Base-by-base conservation (phyloP, 2,113 vertebrate species). In the Megalops atlanticus region DNA sequence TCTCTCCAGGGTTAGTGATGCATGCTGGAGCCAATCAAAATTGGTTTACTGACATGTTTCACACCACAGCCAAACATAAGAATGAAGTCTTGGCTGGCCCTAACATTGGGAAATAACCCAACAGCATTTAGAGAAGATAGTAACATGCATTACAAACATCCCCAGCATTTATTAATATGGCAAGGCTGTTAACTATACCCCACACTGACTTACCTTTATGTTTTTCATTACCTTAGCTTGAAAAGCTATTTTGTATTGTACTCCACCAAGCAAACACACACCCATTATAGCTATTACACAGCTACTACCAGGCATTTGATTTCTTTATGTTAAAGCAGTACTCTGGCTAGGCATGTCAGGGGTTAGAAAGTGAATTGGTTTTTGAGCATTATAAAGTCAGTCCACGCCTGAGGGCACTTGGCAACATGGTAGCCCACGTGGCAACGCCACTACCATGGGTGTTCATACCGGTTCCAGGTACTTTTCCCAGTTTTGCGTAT, bases 401-500 rank as follows among this genome's bases (percentile, higher is more conserved):
- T 39, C 73, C 41, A 45, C 45, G 73, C 16, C 21, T n/a, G 39
- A 45, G 73, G 21, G 71, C 35, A 38, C 36, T 39, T 7, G 71
- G 71, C 16, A 73, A 39, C 15, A 73, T 6, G 15, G 2, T 35
- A 72, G 36, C 70, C 70, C 31, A 35, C 38, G 70, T 38, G 70
- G 5, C 35, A 18, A 27, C 21, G 16, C 21, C 15, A 14, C 35
- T 71, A 33, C 69, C 36, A n/a, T 54, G 45, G 10, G 2, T 31
- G 10, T 78, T 87, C 94, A 90, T 95, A 95, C 94, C 94, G 89
- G 91, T 95, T 93, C 92, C 94, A 92, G 84, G 94, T 95, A 89
- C 89, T 93, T 92, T 93, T 94, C 84, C 94, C 94, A 87, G 92
- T 94, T 94, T 94, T 95, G 88, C 92, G 92, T 88, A 95, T 92